Base-by-base conservation (phyloP, 2,888 invertebrate species). In the Chloromyia formosa region DNA sequence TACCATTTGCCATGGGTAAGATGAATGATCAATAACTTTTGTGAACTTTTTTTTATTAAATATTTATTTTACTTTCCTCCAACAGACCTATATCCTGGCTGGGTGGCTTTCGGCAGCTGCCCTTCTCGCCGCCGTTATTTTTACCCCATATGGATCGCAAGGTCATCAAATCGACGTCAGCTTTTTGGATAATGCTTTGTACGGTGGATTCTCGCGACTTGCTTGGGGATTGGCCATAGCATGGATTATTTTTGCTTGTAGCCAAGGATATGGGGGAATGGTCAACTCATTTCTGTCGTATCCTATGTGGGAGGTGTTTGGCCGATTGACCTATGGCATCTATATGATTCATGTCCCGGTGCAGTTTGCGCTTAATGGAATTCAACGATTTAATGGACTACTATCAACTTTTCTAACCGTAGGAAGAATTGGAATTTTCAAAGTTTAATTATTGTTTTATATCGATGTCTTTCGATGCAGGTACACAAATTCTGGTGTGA, bases 401-500 rank as follows among this genome's bases (percentile, higher is more conserved):
- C 77, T 78, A 56, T 76, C 78, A 7, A 74, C 75, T 9, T 76
- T 75, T 20, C 56, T 53, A 3, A 27, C 74, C 27, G 79, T 80
- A 77, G 75, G 35, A 42, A 27, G 12, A 49, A 49, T 12, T 49
- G 7, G 27, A 35, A 49, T 49, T 12, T 49, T 49, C 16, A 49
- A 49, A 49, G 10, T 49, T 49, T 12, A n/a, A n/a, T 49, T 10
- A n/a, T 5, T 49, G 3, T n/a, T n/a, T 49, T 35, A 35, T 4
- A 49, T 49, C n/a, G n/a, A n/a, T n/a, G n/a, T n/a, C 10, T 12
- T 49, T 14, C 49, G 78, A 80, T 75, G 73, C 81, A 87, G 83
- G 79, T 86, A 23, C 82, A 86, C 75, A 80, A 81, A 62, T 86
- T 84, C 81, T 86, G 86, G 83, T 84, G 86, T 9, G 85, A 87